Evolutionary conservation across 2,113 vertebrate genomes (phyloP), one percentile per base, ranked within the genome.

Genomic region (Willisornis vidua): DNA sequence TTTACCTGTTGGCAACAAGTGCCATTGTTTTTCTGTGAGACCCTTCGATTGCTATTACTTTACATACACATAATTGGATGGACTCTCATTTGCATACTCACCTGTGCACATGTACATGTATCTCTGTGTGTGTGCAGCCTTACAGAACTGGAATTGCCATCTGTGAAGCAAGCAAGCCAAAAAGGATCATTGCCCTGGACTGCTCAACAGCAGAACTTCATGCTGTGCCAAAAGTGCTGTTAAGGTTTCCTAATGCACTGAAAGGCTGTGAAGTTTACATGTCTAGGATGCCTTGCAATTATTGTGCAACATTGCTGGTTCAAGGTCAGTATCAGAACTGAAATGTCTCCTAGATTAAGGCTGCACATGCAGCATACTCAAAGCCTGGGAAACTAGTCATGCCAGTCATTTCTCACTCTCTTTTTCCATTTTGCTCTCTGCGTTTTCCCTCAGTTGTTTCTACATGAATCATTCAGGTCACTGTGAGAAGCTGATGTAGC

Each of bases 241-340:
- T 95, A 51, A 82, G 52, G 48, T 91, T 82, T 89, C 92, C 92
- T n/a, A 86, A 91, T 29, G 48, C 17, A 11, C 61, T 91, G 76
- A 72, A 59, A 65, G 85, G 80, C 68, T 89, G 89, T 54, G 80
- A 90, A 59, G 89, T 95, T 48, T 94, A 91, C 63, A 67, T 94
- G 59, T 94, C 89, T 48, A 46, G 46, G 48, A 82, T 66, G 66
- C 94, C 94, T 58, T 95, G 92, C 41, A 78, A 52, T 51, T 24
- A 23, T 6, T 95, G 94, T 15, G 33, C 89, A 54, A 74, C 52
- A 65, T 7, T 95, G 29, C 65, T 94, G 18, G 67, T 86, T 79
- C 92, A 94, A 89, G 92, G 94, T 95, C 79, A 78, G 85, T 77
- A 63, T 77, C 33, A 67, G 81, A 81, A n/a, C 29, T 55, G 57